Base-by-base conservation (phyloP, 2,888 invertebrate species). In the Eudemis profundana region DNA sequence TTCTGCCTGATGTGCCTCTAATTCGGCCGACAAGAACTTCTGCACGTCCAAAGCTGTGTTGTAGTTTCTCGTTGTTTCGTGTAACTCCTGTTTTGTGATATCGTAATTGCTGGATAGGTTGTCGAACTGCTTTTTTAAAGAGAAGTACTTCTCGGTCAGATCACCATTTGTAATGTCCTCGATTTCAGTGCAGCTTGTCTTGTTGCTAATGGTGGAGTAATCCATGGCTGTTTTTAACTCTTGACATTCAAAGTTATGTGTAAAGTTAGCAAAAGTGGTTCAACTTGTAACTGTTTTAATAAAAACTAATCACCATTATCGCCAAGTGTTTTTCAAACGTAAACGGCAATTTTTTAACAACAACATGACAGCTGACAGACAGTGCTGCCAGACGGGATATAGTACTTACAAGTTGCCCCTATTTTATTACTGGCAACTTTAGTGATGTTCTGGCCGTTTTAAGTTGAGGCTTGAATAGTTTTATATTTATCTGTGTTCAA, bases 171-270 rank as follows among this genome's bases (percentile, higher is more conserved):
- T 84, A 68, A 90, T 65, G 17, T 89, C 90, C 66, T 89, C 90
- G 1, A 73, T 75, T 75, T 87, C 90, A 1, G 87, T 89, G 60
- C 74, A 82, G 64, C 78, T 83, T 2, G 86, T 89, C 78, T 90
- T 90, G 68, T 91, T 91, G 63, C 89, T 90, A 57, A 88, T 83
- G 12, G 87, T 89, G 1, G 92, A 92, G 70, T 87, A 90, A 86
- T 92, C 87, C 92, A 92, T 92, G 59, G 71, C 61, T 40, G 40
- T 49, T 29, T 23, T 29, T 17, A 29, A n/a, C 19, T 50, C 40
- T 50, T n/a, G 27, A 17, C n/a, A 27, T 19, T 5, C 40, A 40
- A 47, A 27, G 5, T 4, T 29, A 29, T 19, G 19, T 4, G 7
- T 4, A 10, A 17, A 40, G 23, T 12, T 8, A 17, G 23, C n/a